Conservation (phyloP, 2,888 invertebrate species). For the Gisinianus flammeolus region DNA sequence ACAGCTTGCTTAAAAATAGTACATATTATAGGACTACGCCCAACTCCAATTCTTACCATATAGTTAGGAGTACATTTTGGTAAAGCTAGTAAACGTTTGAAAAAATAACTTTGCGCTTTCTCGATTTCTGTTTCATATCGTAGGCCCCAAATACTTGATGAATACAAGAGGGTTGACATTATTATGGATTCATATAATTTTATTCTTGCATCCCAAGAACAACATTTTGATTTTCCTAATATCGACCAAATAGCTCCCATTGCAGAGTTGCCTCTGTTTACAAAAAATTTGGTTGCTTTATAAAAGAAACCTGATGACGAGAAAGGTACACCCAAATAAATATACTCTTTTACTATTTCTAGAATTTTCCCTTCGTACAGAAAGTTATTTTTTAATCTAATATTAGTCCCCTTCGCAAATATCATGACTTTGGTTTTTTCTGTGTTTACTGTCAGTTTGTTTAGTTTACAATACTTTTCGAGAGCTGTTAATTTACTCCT, state of each 20-base stretch:
- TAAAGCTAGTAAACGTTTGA: not conserved
- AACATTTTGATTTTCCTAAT: not conserved
- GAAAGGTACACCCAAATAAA: not conserved
- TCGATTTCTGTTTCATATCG: not conserved
- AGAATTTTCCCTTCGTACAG: not conserved
- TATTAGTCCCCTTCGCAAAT: not conserved
- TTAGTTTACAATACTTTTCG: not conserved
- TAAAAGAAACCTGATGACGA: not conserved
- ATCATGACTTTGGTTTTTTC: not conserved
- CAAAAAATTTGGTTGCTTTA: not conserved
- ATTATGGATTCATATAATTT: conserved; percentile 13
- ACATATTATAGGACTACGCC: not conserved
- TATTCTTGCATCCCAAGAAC: not conserved
- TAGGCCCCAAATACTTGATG: not conserved
- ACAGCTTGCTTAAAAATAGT: not conserved
- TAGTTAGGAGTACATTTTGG: conserved; percentile 1
- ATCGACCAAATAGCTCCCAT: not conserved
- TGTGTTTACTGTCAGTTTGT: not conserved
- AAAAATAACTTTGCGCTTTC: not conserved
- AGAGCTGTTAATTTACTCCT: not conserved
- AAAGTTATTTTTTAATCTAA: not conserved
- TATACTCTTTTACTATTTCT: not conserved
- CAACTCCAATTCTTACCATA: not conserved
- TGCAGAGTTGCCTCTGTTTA: not conserved
- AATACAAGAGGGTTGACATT: not conserved